These are phyloP conservation scores for Goniozus legneri DNA, from an alignment of 1,140 invertebrate genomes.

Conservation along the genomic window DNA sequence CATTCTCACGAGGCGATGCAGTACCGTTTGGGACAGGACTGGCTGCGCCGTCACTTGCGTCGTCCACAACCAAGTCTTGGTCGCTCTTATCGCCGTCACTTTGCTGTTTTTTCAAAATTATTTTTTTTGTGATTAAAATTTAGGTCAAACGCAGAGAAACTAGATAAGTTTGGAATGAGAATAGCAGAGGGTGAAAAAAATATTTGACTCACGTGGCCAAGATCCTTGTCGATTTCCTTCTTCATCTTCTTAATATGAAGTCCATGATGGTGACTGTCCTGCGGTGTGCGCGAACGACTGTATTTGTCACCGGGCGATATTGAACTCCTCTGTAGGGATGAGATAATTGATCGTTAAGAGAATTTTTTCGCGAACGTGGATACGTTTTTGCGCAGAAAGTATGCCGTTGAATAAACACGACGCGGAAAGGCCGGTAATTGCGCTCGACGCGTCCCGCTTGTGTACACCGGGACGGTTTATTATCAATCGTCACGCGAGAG, in stretches of 20 bases:
- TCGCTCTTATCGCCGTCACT: constrained; percentile 97
- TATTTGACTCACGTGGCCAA: constrained; percentile 51
- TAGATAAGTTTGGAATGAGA: background rate
- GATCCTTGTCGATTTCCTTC: constrained; percentile 52
- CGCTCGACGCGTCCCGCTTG: too few species aligned
- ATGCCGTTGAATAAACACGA: too few species aligned
- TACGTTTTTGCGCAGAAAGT: too few species aligned
- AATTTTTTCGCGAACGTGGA: too few species aligned
- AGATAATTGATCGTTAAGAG: too few species aligned
- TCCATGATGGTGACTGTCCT: constrained; percentile 48
- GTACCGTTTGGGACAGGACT: constrained; percentile 62
- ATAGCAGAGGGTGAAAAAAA: background rate
- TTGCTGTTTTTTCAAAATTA: constrained; percentile 54
- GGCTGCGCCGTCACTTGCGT: constrained; percentile 74
- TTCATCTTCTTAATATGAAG: constrained; percentile 51
- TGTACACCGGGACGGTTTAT: constrained; percentile 32
- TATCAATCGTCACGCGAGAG: constrained; percentile 31
- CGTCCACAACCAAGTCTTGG: constrained; percentile 95
- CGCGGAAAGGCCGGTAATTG: too few species aligned
- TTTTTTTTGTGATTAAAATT: constrained; percentile 17
- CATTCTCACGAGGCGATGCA: constrained; percentile 77
- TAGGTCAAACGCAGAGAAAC: background rate
- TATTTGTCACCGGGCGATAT: constrained; percentile 54
- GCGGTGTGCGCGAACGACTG: constrained; percentile 66
- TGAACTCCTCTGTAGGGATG: constrained; percentile 66